Evolutionary conservation across 2,797 vertebrate genomes (phyloP), one percentile per base, ranked within the genome.

Genomic region (Schizopygopsis pylzovi): DNA sequence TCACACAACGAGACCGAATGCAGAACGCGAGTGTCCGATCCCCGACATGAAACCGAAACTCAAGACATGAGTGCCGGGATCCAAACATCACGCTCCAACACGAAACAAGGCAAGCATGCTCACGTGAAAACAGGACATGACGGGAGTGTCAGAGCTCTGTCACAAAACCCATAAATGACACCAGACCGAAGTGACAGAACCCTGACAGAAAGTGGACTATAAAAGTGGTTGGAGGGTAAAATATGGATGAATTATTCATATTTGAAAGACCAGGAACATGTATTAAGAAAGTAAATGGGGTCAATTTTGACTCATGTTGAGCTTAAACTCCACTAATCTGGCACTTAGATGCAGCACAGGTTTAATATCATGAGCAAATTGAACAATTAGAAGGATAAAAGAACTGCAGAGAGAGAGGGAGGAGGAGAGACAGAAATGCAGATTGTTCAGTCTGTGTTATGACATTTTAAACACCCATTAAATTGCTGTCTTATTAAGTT

Each of bases 391-490:
- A 77, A 63, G 22, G 18, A 78, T 28, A n/a, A 63, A 86, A 45
- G 41, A 59, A 83, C 59, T 59, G 49, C 13, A 41, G 75, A 37
- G 12, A 75, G n/a, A 68, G 39, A 84, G 75, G 47, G 8, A 39
- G 22, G 52, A 16, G 33, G 39, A 68, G 70, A 68, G 25, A 75
- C 68, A 84, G 47, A 84, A 47, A 76, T 28, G 28, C 28, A 76
- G 71, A 56, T 47, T 22, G 41, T 83, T 73, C 11, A 63, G 41
- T 83, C 71, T 13, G n/a, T 47, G 56, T 77, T 76, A 63, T 63
- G 33, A 54, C 61, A 77, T 77, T 77, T 77, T 84, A 77, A 84
- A 68, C 84, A 85, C 25, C 77, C 84, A 81, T 85, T 72, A 49
- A 63, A 49, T 81, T 47, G 65, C 41, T 80, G 41, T 71, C 49